These are phyloP conservation scores for Corapipo altera DNA, from an alignment of 2,113 vertebrate genomes.

Conservation along the genomic window DNA sequence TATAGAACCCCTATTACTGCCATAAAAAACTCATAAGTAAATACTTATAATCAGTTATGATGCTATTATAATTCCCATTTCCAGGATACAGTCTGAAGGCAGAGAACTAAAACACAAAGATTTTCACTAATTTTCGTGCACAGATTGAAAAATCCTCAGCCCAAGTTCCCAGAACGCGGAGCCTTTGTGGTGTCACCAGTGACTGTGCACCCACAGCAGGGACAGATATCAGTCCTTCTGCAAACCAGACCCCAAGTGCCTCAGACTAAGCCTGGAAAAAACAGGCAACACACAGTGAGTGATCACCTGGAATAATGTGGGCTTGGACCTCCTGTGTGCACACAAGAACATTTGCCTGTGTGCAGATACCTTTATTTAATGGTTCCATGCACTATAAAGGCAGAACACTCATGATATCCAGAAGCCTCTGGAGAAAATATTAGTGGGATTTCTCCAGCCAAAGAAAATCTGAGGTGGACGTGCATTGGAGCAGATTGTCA, in stretches of 20 bases:
- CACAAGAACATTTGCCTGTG: not conserved
- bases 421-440: not conserved
- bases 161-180: not conserved
- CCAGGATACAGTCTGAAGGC: not conserved
- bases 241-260: not conserved
- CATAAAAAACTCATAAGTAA: not conserved
- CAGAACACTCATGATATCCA: not conserved
- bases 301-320: not conserved
- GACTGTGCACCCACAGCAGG: rapidly evolving
- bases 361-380: not conserved
- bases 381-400: not conserved
- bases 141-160: not conserved
- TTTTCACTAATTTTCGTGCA: not conserved
- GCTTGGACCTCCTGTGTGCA: not conserved
- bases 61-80: not conserved
- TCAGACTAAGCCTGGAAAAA: not conserved
- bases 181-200: not conserved
- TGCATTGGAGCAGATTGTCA: not conserved
- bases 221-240: not conserved
- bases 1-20: not conserved
- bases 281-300: not conserved
- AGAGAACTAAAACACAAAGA: not conserved
- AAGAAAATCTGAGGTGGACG: not conserved
- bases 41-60: not conserved
- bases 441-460: not conserved